Percentiles rank a stretch among this genome's conserved stretches.
phyloP scores from a whole-genome alignment of 2,797 vertebrate species.

The Perodicticus potto region DNA sequence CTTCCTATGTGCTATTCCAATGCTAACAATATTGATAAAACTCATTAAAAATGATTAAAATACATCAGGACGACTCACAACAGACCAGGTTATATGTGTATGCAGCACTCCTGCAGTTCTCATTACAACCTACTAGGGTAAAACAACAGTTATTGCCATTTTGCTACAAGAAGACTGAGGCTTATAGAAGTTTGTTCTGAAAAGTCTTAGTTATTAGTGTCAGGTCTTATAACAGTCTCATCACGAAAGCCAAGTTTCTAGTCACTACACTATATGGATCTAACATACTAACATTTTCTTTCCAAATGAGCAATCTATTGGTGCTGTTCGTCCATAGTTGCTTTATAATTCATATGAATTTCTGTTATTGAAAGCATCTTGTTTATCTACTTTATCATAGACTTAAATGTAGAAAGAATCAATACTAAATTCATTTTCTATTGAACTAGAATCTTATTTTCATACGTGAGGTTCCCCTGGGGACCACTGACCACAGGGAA shows the following conservation, averaged over 20 bases:
- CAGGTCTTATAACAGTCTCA: neutral
- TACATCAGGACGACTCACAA: neutral
- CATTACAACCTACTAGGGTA: neutral
- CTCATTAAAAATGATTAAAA: neutral
- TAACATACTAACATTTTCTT: constrained; percentile 33
- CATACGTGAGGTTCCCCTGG: neutral
- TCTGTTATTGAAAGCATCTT: neutral
- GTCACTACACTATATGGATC: neutral
- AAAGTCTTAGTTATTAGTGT: neutral
- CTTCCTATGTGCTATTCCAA: neutral
- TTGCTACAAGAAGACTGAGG: neutral
- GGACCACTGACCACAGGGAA: constrained; percentile 20
- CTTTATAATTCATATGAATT: constrained; percentile 61
- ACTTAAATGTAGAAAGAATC: constrained; percentile 61
- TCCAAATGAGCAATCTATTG: constrained; percentile 30
- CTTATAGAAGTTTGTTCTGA: constrained; percentile 22
- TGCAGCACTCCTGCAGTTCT: neutral
- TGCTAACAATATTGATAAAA: neutral
- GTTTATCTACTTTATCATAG: constrained; percentile 43
- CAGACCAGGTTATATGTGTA: neutral
- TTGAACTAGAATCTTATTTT: constrained; percentile 55
- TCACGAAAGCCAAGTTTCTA: neutral
- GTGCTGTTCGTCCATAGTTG: constrained; percentile 20
- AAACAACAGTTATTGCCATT: neutral
- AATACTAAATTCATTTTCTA: constrained; percentile 65